phyloP scores from a whole-genome alignment of 2,888 invertebrate genomes.

The Drosophila mettleri region DNA sequence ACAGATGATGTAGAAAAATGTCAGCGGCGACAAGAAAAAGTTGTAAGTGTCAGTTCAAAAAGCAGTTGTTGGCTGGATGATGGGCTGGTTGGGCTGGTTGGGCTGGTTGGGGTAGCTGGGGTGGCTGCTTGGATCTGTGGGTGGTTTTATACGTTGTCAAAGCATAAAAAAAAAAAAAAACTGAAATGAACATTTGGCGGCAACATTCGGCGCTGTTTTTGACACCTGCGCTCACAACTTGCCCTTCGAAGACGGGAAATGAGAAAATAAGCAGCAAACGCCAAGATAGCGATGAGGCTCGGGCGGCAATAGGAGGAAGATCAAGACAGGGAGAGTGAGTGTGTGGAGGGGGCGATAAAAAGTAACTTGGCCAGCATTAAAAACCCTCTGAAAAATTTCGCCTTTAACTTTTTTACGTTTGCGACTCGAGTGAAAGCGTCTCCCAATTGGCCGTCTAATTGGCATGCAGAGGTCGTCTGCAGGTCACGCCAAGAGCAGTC shows the following conservation, averaged over 20 bases:
- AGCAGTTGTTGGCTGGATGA: conserved; percentile 23
- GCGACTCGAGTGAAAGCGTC: conserved; percentile 37
- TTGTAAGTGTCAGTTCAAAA: conserved; percentile 74
- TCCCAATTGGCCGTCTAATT: conserved; percentile 65
- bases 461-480: conserved; percentile 73
- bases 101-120: background rate
- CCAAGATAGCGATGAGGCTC: conserved; percentile 5
- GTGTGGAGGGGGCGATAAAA: conserved; percentile 46
- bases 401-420: conserved; percentile 47
- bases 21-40: conserved; percentile 68
- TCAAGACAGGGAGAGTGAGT: rapidly evolving
- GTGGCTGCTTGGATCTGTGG: background rate
- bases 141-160: conserved; percentile 52
- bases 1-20: conserved; percentile 76
- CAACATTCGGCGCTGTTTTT: conserved; percentile 65
- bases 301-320: background rate
- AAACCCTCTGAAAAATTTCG: conserved; percentile 23
- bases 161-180: conserved; percentile 65
- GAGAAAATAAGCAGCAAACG: conserved; percentile 72
- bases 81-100: background rate
- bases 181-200: conserved; percentile 64
- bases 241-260: conserved; percentile 64
- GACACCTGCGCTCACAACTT: conserved; percentile 71
- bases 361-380: conserved; percentile 38
- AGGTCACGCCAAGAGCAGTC: conserved; percentile 43